Conservation (phyloP, 2,888 invertebrate genomes). For the Apotomis turbidana region DNA sequence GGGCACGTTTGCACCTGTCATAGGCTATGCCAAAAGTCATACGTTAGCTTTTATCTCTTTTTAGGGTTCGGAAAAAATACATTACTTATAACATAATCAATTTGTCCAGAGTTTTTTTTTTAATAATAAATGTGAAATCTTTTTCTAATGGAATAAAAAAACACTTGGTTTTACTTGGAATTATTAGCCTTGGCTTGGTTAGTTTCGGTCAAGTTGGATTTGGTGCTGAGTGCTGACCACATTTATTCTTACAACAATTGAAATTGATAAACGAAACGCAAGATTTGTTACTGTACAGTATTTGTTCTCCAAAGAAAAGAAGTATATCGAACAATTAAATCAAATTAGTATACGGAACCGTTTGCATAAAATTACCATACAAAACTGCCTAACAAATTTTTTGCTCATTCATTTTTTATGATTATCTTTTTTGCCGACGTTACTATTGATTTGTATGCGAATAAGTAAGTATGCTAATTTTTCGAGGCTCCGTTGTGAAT, state of each 20-base stretch:
- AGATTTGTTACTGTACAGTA: background rate
- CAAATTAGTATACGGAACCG: slow-evolving; percentile 28
- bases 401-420: slow-evolving; percentile 25
- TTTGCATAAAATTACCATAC: slow-evolving; percentile 22
- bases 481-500: slow-evolving; percentile 51
- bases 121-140: too few relatives aligned
- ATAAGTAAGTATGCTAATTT: slow-evolving; percentile 51
- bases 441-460: slow-evolving; percentile 53
- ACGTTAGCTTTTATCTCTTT: slow-evolving; percentile 41
- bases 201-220: too few relatives aligned
- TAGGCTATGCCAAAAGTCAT: slow-evolving; percentile 47
- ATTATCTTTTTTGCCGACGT: slow-evolving; percentile 30
- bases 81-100: background rate
- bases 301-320: background rate
- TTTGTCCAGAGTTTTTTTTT: too few relatives aligned
- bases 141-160: too few relatives aligned
- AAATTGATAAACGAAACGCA: background rate
- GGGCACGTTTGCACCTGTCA: slow-evolving; percentile 51
- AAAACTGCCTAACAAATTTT: slow-evolving; percentile 20
- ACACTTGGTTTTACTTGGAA: too few relatives aligned
- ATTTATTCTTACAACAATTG: background rate
- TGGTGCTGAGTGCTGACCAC: too few relatives aligned
- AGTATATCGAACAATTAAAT: slow-evolving; percentile 20
- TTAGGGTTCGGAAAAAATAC: slow-evolving; percentile 1
- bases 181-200: too few relatives aligned